A percentile compares a stretch with the other conserved stretches of the same genome.
Conservation (phyloP, 1,140 invertebrate species). For the Cyclina sinensis region DNA sequence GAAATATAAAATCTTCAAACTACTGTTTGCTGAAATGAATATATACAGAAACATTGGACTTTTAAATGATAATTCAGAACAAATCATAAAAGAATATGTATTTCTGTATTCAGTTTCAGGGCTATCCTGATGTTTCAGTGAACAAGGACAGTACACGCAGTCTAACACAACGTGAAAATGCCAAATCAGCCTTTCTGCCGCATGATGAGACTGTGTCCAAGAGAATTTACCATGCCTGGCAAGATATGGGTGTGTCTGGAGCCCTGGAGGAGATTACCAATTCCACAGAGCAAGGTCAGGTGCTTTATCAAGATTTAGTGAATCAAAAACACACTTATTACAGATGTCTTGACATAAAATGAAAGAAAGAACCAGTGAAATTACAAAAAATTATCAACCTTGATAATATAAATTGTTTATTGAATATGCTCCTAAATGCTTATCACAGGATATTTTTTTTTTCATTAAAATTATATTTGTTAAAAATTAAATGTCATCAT, state of each 20-base stretch:
- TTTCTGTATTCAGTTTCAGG: slow-evolving; percentile 64
- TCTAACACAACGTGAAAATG: slow-evolving; percentile 73
- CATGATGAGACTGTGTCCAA: slow-evolving; percentile 78
- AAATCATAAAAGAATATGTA: no score
- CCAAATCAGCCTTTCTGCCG: slow-evolving; percentile 77
- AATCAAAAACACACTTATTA: no score
- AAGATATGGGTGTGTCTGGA: slow-evolving; percentile 81
- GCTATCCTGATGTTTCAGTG: slow-evolving; percentile 71
- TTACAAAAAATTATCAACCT: no score
- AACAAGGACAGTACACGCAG: slow-evolving; percentile 63
- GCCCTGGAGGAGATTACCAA: slow-evolving; percentile 81
- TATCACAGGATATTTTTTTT: no score
- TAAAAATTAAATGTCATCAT: no score
- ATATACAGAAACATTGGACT: no score
- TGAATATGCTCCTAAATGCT: no score
- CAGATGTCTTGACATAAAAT: no score
- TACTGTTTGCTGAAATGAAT: background rate
- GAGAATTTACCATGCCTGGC: slow-evolving; percentile 75
- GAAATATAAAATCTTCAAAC: background rate
- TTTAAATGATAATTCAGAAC: no score
- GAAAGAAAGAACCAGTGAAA: no score
- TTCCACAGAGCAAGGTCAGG: slow-evolving; percentile 74
- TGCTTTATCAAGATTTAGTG: background rate
- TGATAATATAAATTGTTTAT: no score
- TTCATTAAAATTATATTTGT: no score